Evolutionary conservation across 2,888 invertebrate species (phyloP).

Genomic region (Eudasyphora cyanicolor): DNA sequence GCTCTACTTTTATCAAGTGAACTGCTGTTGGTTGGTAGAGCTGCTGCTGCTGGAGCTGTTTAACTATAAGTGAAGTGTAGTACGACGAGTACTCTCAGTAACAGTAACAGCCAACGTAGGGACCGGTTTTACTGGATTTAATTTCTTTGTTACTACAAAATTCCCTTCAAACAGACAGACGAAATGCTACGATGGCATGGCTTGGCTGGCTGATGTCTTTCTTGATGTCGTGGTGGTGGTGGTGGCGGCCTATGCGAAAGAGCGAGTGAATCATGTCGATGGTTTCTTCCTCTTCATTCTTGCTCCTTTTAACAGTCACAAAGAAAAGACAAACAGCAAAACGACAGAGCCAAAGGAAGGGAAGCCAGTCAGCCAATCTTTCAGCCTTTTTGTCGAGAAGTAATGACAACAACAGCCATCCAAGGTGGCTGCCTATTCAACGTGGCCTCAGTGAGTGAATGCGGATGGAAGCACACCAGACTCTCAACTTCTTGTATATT

Average conservation of each 20-base stretch:
- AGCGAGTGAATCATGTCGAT: background rate
- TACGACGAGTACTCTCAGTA: background rate
- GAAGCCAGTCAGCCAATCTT: no score
- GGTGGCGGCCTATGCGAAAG: background rate
- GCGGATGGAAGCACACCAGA: background rate
- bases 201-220: no score
- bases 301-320: constrained; percentile 21
- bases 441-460: no score
- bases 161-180: background rate
- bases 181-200: background rate
- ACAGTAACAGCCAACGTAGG: constrained; percentile 23
- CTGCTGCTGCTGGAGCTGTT: constrained; percentile 15
- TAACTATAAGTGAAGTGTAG: no score
- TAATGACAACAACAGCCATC: no score
- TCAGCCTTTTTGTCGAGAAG: no score
- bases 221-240: background rate
- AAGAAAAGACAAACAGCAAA: constrained; percentile 27
- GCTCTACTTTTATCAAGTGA: constrained; percentile 57
- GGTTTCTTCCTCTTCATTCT: constrained; percentile 8
- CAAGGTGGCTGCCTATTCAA: no score
- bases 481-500: background rate
- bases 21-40: constrained; percentile 18
- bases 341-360: constrained; percentile 1
- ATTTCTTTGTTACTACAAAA: constrained; percentile 4
- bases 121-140: constrained; percentile 62